These are phyloP conservation scores for Drosophila nikananu DNA, from an alignment of 1,140 invertebrate genomes.

Conservation along the genomic window DNA sequence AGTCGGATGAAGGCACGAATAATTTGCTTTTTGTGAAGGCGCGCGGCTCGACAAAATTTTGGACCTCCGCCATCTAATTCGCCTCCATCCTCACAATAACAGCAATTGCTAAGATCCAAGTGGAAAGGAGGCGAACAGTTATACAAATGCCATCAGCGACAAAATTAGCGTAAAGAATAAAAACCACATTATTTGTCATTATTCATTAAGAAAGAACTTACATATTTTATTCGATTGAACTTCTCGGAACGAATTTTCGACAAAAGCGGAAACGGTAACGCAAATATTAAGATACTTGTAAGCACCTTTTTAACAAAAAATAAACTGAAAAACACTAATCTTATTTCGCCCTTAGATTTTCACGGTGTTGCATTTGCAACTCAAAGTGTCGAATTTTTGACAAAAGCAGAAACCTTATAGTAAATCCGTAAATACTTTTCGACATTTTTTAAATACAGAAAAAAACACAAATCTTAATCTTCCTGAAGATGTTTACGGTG, in stretches of 20 bases:
- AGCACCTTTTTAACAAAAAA: background rate
- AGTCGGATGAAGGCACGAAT: no score
- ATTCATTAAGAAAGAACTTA: background rate
- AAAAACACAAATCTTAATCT: conserved; percentile 19
- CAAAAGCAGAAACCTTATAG: background rate
- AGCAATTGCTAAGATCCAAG: no score
- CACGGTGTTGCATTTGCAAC: conserved; percentile 87
- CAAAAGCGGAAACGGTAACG: background rate
- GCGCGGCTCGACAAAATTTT: no score
- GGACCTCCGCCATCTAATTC: no score
- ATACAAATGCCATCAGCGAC: no score
- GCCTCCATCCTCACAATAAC: no score
- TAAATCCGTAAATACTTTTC: background rate
- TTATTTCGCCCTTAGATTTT: conserved; percentile 51
- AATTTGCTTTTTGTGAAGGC: no score
- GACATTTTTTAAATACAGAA: background rate
- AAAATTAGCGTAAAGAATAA: background rate
- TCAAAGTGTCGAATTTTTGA: conserved; percentile 87
- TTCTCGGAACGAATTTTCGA: background rate
- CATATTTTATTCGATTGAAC: conserved; percentile 4
- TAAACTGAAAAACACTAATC: conserved; percentile 3
- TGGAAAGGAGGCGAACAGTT: no score
- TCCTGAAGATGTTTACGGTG: conserved; percentile 77
- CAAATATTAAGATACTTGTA: background rate
- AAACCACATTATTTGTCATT: background rate